Conservation (phyloP, 2,797 vertebrate species). For the Scomberomorus guttatus region DNA sequence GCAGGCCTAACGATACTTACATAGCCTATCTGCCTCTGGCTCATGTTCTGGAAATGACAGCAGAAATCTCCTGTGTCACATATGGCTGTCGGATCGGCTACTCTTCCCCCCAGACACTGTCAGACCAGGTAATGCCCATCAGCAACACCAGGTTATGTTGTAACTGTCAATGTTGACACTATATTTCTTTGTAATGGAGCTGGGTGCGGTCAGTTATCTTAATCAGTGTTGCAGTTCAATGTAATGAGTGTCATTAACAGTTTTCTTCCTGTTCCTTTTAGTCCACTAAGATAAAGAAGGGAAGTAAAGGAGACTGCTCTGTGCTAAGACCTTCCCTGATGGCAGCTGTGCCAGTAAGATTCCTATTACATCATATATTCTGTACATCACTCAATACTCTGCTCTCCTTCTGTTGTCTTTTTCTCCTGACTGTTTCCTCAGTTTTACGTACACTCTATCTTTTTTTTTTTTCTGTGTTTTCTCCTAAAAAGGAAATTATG, state of each 20-base stretch:
- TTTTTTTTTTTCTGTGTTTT: slow-evolving; percentile 24
- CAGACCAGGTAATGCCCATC: slow-evolving; percentile 91
- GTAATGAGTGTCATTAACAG: background rate
- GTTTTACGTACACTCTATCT: background rate
- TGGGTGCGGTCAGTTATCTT: background rate
- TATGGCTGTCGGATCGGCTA: slow-evolving; percentile 98
- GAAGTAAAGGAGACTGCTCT: slow-evolving; percentile 95
- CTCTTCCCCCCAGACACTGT: slow-evolving; percentile 96
- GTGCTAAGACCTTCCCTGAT: slow-evolving; percentile 94
- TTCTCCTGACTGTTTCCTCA: background rate
- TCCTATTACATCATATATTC: background rate
- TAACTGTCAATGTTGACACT: background rate
- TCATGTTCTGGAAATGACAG: slow-evolving; percentile 97
- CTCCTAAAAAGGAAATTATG: slow-evolving; percentile 94
- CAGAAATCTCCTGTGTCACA: slow-evolving; percentile 96
- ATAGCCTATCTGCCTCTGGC: slow-evolving; percentile 97
- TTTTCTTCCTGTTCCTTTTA: slow-evolving; percentile 72
- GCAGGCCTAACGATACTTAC: slow-evolving; percentile 94
- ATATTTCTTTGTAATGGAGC: background rate
- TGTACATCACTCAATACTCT: background rate
- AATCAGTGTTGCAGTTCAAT: slow-evolving; percentile 6
- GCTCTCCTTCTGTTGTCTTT: background rate
- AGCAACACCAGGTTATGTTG: background rate
- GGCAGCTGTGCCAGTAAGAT: slow-evolving; percentile 95
- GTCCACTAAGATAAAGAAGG: slow-evolving; percentile 98